These are phyloP conservation scores for Triplophysa dalaica DNA, from an alignment of 2,113 vertebrate genomes.

Conservation along the genomic window DNA sequence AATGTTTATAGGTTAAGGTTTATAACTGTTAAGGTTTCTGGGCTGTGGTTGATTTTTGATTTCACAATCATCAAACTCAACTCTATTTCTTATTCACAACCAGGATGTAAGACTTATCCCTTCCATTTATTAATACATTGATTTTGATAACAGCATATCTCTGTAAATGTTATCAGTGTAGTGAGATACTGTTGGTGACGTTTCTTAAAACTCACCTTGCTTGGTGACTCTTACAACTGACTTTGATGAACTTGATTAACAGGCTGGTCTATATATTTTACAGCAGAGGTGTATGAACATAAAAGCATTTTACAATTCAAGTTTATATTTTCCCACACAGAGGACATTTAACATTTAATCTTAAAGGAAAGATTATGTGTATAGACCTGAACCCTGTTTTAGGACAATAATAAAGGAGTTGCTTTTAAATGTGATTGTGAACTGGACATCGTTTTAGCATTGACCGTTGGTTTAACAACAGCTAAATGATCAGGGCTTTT, in stretches of 20 bases:
- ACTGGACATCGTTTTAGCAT: too few species aligned
- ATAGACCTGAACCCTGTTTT: too few species aligned
- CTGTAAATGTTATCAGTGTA: background rate
- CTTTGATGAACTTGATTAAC: slow-evolving; percentile 22
- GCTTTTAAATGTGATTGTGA: too few species aligned
- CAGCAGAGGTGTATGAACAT: background rate
- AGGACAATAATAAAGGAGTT: too few species aligned
- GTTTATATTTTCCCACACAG: too few species aligned
- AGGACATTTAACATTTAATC: too few species aligned
- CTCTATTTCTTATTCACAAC: background rate
- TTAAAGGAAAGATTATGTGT: too few species aligned
- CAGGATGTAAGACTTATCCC: background rate
- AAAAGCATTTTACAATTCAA: background rate
- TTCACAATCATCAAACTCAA: background rate
- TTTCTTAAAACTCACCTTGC: background rate
- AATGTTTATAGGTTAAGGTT: too few species aligned
- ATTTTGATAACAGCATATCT: background rate
- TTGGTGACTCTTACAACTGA: background rate
- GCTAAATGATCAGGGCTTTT: background rate
- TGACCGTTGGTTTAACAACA: too few species aligned
- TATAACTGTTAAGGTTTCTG: too few species aligned
- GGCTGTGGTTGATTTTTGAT: background rate
- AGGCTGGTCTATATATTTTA: background rate
- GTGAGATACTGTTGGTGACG: background rate
- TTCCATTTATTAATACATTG: background rate